These are phyloP conservation scores for Onychomys torridus DNA, from an alignment of 2,797 vertebrate species.

Conservation along the genomic window DNA sequence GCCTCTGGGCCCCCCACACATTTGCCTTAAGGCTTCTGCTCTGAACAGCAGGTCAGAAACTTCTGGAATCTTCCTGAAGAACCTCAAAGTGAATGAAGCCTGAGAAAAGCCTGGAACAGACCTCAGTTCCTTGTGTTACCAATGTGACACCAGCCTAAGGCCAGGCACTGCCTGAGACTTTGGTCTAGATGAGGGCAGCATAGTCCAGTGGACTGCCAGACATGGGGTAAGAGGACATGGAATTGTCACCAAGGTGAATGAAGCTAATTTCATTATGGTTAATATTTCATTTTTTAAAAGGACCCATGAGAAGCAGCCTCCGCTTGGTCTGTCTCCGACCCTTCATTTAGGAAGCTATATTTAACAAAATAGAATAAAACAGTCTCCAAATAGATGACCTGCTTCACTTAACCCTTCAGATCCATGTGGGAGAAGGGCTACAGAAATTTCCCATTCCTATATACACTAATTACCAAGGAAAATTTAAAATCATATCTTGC, in stretches of 20 bases:
- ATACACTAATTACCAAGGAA: neutral
- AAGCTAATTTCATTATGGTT: neutral
- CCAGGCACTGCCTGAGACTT: neutral
- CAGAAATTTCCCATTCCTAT: neutral
- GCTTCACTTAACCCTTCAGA: conserved; percentile 28
- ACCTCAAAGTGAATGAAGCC: neutral
- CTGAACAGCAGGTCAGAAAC: neutral
- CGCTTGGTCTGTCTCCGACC: neutral
- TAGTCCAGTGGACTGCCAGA: neutral
- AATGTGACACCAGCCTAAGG: neutral
- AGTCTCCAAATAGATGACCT: neutral
- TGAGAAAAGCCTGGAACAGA: neutral
- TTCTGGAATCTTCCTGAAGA: neutral
- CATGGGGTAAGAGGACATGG: neutral
- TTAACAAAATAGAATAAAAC: conserved; percentile 23
- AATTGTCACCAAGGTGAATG: neutral
- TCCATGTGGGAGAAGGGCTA: neutral
- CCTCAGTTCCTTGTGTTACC: neutral
- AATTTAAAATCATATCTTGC: conserved; percentile 19
- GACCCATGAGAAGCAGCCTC: neutral
- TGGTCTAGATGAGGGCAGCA: neutral
- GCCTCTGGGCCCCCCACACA: neutral
- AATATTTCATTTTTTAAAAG: neutral
- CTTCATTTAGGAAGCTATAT: conserved; percentile 26
- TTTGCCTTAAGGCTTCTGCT: neutral